Base-by-base conservation (phyloP, 2,113 vertebrate species). In the Limnothrissa miodon region DNA sequence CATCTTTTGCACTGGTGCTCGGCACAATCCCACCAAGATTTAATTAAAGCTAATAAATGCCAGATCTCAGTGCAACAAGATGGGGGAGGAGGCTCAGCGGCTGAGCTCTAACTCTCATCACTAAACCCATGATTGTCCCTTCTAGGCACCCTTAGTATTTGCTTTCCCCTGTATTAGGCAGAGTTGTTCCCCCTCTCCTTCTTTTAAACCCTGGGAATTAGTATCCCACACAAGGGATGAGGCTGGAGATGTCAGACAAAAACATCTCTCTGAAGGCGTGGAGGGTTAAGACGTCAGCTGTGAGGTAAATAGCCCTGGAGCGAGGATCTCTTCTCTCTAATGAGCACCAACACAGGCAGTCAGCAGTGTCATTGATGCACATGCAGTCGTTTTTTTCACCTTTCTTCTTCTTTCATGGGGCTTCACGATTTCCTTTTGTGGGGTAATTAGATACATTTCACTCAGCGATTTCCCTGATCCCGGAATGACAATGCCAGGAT, bases 11-110 rank as follows among this genome's bases (percentile, higher is more conserved):
- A 42, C 48, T 83, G 10, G 80, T 83, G 84, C 78, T 82, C 82
- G 59, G 87, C 85, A n/a, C 87, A 83, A 86, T 84, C 87, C 83
- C 81, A 66, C 86, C 25, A 85, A 89, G 88, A 93, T 92, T 91
- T 87, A 90, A 92, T 92, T 92, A 90, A 80, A 89, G 88, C 86
- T 84, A 90, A 90, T 87, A 88, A 86, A 81, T 48, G 78, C 78
- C 36, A 83, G 6, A 29, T 62, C 59, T 62, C 25, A 29, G n/a
- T 9, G 25, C 59, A 7, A 29, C 59, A n/a, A 62, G 23, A 62
- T 56, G 51, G 51, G 0, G 42, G 39, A 59, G 42, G 74, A 84
- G 70, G 44, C 36, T 78, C 53, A 23, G 45, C 56, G 39, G 83
- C 39, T 85, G 80, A 85, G 33, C 81, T 87, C 83, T 59, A 48